A percentile compares a stretch with the other conserved stretches of the same genome.
phyloP scores from a whole-genome alignment of 2,797 vertebrate species.

The Ctenopoma kingsleyae region DNA sequence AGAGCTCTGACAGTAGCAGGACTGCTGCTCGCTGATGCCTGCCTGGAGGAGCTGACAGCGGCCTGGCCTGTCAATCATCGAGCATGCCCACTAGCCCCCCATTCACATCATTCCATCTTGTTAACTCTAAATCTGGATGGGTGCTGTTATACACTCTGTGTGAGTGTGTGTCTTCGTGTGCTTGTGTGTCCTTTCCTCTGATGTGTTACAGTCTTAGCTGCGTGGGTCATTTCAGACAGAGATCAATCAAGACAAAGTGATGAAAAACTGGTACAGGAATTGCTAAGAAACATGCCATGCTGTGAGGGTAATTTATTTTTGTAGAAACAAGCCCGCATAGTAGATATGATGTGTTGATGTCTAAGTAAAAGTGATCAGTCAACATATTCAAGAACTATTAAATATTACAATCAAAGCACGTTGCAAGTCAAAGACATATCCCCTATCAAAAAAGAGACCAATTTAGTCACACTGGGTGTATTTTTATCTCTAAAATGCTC shows the following conservation, averaged over 20 bases:
- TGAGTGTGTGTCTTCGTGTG: slow-evolving; percentile 34
- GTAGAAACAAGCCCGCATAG: slow-evolving; percentile 23
- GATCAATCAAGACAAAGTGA: slow-evolving; percentile 61
- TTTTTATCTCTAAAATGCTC: slow-evolving; percentile 42
- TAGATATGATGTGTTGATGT: slow-evolving; percentile 35
- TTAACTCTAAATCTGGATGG: slow-evolving; percentile 75
- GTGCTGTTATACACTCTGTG: slow-evolving; percentile 52
- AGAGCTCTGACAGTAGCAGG: slow-evolving; percentile 95
- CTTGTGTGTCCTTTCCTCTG: slow-evolving; percentile 33
- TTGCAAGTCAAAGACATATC: slow-evolving; percentile 25
- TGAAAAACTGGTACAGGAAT: slow-evolving; percentile 40
- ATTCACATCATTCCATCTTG: slow-evolving; percentile 79
- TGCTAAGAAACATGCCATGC: slow-evolving; percentile 29
- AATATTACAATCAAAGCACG: slow-evolving; percentile 26
- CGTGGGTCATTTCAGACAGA: slow-evolving; percentile 40
- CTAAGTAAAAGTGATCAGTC: slow-evolving; percentile 27
- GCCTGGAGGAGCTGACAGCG: slow-evolving; percentile 92
- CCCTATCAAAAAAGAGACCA: slow-evolving; percentile 14
- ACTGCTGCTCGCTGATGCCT: slow-evolving; percentile 92
- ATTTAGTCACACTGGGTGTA: slow-evolving; percentile 33
- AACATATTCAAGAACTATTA: slow-evolving; percentile 25
- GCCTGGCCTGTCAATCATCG: slow-evolving; percentile 92
- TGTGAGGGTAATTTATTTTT: slow-evolving; percentile 29
- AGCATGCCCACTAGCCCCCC: slow-evolving; percentile 72
- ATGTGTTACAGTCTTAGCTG: slow-evolving; percentile 51